Base-by-base conservation (phyloP, 2,888 invertebrate genomes). In the Poecilobothrus nobilitatus region DNA sequence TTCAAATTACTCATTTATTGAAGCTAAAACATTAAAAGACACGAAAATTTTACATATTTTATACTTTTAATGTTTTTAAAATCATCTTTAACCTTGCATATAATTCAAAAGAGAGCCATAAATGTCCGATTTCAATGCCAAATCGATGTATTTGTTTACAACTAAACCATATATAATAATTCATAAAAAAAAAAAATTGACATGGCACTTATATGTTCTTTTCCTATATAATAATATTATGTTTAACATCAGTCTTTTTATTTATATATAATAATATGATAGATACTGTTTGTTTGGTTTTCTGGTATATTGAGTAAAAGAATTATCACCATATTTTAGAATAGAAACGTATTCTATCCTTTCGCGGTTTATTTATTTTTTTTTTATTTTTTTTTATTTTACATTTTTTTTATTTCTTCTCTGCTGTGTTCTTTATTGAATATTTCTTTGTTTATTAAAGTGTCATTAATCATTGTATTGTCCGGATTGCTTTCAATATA, bases 331-430 rank as follows among this genome's bases (percentile, higher is more conserved):
- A 53, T 53, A 53, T 53, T 53, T 53, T 12, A 53, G 53, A 53
- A 53, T 53, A n/a, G 53, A 15, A 53, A 12, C 53, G 53, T 44
- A 27, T 67, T 20, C 44, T 68, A 10, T 68, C 44, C 22, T 66
- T 8, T 37, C 37, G 34, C 20, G 22, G 62, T 61, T 44, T 37
- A n/a, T n/a, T n/a, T n/a, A n/a, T 62, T 12, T 10, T 67, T 67
- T 9, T 53, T 67, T 67, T 67, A 63, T 63, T 67, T 63, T 18
- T 67, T 22, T 22, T 18, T 53, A 18, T 22, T 22, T 18, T 44
- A 12, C 44, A 44, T 44, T 44, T 44, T 9, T 44, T 5, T 34
- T 34, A 34, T 34, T 34, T 34, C 8, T 34, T 34, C 5, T 34
- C 8, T 34, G 8, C 8, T 8, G 8, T 8, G 34, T 37, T 37